Percentiles rank a stretch among this genome's conserved stretches.
Evolutionary conservation across 2,113 vertebrate genomes (phyloP).

Genomic region (Fregata magnificens): DNA sequence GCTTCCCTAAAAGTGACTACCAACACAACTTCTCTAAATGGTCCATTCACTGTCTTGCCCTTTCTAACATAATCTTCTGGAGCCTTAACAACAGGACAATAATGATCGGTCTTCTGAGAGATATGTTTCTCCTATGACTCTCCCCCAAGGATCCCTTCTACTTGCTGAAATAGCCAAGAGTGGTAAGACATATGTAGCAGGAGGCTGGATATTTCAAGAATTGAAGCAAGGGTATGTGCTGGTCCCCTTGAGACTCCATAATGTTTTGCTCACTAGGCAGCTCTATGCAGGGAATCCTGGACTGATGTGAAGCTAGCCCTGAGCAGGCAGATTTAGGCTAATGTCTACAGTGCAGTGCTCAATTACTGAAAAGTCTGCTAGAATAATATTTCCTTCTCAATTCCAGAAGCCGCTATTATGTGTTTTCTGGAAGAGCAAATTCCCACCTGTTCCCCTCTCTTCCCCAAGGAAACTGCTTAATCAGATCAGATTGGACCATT

Average conservation of each 20-base stretch:
- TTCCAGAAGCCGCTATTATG: not conserved
- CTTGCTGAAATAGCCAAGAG: not conserved
- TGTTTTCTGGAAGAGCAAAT: not conserved
- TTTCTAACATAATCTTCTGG: not conserved
- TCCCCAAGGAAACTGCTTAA: not conserved
- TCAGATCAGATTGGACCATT: not conserved
- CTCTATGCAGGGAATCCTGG: not conserved
- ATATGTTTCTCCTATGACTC: not conserved
- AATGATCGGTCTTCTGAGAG: not conserved
- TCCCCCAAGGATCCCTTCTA: not conserved
- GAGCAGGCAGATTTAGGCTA: not conserved
- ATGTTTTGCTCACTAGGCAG: not conserved
- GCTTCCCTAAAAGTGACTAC: not conserved
- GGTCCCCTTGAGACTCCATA: not conserved
- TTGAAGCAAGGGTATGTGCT: not conserved
- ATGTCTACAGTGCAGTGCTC: not conserved
- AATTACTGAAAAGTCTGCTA: not conserved
- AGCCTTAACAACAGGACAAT: not conserved
- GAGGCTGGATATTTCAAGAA: not conserved
- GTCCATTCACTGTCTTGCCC: not conserved
- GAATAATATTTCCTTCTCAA: not conserved
- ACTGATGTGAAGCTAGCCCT: not conserved
- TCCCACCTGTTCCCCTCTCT: not conserved
- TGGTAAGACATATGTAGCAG: not conserved
- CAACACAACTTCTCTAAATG: not conserved